Conservation (phyloP, 92 coral and sea anemone genomes). For the Metridium senile region DNA sequence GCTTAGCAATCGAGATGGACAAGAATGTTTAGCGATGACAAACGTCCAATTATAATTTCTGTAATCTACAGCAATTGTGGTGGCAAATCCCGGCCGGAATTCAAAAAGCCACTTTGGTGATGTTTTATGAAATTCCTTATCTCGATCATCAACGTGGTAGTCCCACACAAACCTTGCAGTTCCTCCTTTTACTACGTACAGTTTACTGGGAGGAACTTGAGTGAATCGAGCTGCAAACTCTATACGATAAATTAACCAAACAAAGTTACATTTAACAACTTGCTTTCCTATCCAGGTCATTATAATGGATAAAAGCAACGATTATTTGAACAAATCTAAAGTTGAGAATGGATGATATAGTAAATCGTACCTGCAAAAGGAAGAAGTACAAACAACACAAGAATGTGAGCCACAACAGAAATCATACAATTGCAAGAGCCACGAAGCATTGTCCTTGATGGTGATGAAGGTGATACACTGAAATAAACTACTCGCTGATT, state of each 20-base stretch:
- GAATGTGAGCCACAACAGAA: neutral
- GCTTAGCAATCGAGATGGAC: constrained; percentile 9
- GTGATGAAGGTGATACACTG: neutral
- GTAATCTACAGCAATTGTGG: neutral
- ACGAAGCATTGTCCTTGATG: neutral
- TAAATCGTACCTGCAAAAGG: neutral
- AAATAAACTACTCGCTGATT: neutral
- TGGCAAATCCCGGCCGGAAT: neutral
- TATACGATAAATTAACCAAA: too few species aligned
- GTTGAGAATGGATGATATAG: too few species aligned
- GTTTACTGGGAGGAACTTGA: constrained; percentile 6
- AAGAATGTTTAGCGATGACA: neutral
- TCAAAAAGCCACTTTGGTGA: neutral
- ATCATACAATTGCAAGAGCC: neutral
- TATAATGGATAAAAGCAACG: too few species aligned
- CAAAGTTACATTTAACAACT: too few species aligned
- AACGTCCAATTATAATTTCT: neutral
- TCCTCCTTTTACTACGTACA: constrained; percentile 9
- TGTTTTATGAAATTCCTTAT: neutral
- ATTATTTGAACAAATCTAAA: too few species aligned
- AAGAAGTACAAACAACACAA: neutral
- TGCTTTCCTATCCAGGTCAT: too few species aligned
- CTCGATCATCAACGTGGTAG: neutral
- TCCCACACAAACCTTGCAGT: neutral
- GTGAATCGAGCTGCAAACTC: neutral